A percentile compares a stretch with the other conserved stretches of the same genome.
These are phyloP conservation scores for Vanessa atalanta DNA, from an alignment of 1,140 invertebrate genomes.

Conservation along the genomic window DNA sequence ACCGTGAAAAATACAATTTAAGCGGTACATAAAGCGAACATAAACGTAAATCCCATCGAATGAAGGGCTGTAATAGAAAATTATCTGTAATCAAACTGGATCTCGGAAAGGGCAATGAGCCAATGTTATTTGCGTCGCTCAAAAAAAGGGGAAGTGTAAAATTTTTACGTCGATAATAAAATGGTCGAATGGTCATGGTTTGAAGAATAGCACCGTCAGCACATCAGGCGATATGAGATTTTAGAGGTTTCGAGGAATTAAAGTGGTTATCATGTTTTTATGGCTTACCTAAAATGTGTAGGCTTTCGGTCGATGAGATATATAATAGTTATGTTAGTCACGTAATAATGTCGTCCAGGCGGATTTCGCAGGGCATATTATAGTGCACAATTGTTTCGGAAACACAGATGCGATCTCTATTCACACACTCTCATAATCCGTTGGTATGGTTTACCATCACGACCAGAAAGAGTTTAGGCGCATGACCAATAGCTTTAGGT, in stretches of 20 bases:
- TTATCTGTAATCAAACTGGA: slow-evolving; percentile 38
- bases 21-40: slow-evolving; percentile 5
- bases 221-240: slow-evolving; percentile 12
- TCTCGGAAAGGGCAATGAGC: slow-evolving; percentile 34
- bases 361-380: too few species aligned
- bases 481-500: too few species aligned
- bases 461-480: too few species aligned
- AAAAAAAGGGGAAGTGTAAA: slow-evolving; percentile 45
- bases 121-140: slow-evolving; percentile 38
- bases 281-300: not conserved
- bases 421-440: too few species aligned
- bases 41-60: slow-evolving; percentile 20
- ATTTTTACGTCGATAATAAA: slow-evolving; percentile 57
- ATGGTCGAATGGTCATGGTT: slow-evolving; percentile 28
- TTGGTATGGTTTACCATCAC: too few species aligned
- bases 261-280: not conserved
- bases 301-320: not conserved
- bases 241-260: slow-evolving; percentile 11
- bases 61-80: slow-evolving; percentile 32
- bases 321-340: not conserved
- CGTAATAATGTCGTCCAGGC: too few species aligned
- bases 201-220: slow-evolving; percentile 11
- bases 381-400: too few species aligned
- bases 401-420: too few species aligned
- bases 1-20: slow-evolving; percentile 8